phyloP scores from a whole-genome alignment of 2,888 invertebrate species.

The Cylindroiulus punctatus region DNA sequence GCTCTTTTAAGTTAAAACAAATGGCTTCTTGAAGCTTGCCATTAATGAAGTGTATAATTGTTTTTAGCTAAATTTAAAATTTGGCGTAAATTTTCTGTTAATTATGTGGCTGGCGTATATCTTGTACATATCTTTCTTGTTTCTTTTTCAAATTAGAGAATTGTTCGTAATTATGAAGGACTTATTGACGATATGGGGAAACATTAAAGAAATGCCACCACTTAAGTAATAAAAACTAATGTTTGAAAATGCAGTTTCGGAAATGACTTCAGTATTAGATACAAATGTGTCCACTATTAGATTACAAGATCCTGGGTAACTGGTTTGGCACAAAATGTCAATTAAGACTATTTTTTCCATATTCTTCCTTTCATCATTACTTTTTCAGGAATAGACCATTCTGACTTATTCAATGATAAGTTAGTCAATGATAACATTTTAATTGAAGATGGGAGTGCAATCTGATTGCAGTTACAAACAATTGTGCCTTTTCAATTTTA shows the following conservation, averaged over 20 bases:
- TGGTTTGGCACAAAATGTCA: no score
- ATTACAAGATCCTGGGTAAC: no score
- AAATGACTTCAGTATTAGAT: no score
- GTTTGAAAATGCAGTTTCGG: not conserved
- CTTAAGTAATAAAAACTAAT: slow-evolving; percentile 43
- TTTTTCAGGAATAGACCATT: no score
- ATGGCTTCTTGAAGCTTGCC: not conserved
- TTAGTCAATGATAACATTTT: no score
- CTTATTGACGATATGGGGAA: not conserved
- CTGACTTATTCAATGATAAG: no score
- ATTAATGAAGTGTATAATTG: not conserved
- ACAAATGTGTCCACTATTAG: no score
- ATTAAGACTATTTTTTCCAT: no score
- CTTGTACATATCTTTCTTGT: slow-evolving; percentile 25
- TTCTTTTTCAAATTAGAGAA: not conserved
- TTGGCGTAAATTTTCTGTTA: not conserved
- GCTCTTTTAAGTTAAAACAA: not conserved
- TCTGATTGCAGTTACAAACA: no score
- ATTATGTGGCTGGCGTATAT: not conserved
- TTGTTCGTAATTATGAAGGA: slow-evolving; percentile 8
- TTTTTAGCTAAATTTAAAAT: not conserved
- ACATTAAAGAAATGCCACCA: slow-evolving; percentile 34
- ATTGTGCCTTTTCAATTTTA: no score
- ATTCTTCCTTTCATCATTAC: no score
- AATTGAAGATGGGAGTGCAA: no score